Percentiles rank a stretch among this genome's conserved stretches.
These are phyloP conservation scores for Carduelis carduelis DNA, from an alignment of 2,797 vertebrate species.

Conservation along the genomic window DNA sequence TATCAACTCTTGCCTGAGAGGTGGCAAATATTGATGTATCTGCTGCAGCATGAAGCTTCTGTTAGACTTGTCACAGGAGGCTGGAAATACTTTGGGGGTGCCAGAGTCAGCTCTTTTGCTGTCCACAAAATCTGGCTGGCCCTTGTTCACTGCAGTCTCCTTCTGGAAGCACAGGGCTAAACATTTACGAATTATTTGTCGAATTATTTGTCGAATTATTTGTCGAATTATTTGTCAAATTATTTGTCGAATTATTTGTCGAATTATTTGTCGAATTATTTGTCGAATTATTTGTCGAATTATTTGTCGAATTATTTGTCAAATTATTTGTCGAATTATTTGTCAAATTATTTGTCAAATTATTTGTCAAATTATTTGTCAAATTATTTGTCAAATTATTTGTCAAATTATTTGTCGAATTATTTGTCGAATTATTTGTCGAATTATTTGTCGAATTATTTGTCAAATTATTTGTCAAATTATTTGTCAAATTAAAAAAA, in stretches of 20 bases:
- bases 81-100: neutral
- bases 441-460: neutral
- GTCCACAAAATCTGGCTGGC: neutral
- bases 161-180: neutral
- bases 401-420: too few species aligned
- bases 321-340: neutral
- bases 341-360: neutral
- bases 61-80: neutral
- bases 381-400: neutral
- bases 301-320: neutral
- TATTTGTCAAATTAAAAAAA: neutral
- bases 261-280: neutral
- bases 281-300: neutral
- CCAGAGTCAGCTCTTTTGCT: neutral
- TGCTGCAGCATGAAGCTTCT: neutral
- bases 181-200: neutral
- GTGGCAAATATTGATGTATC: neutral
- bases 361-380: neutral
- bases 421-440: neutral
- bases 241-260: neutral
- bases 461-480: neutral
- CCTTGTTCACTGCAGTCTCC: neutral
- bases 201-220: neutral
- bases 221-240: too few species aligned
- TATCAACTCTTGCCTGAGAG: neutral